Base-by-base conservation (phyloP, 2,113 vertebrate genomes). In the Zeus faber region DNA sequence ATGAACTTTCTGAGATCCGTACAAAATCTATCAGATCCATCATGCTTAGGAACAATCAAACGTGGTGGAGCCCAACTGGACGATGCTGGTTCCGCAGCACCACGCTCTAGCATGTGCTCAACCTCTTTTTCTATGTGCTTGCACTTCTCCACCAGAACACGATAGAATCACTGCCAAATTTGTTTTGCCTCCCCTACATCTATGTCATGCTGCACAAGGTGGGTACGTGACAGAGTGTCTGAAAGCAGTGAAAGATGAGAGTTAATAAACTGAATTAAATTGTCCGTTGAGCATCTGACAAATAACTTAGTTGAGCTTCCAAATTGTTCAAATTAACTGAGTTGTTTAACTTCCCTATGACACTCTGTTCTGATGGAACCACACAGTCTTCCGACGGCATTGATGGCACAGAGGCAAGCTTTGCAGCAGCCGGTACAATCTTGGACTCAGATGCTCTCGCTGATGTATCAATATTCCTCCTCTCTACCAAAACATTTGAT, bases 41-140 rank as follows among this genome's bases (percentile, higher is more conserved):
- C 49, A 7, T 10, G 4, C 8, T 52, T 52, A 13, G 0, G 24
- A 31, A 8, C 8, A 10, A 45, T n/a, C 29, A 14, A 37, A 46
- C 46, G 53, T 14, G 54, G 27, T 1, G 54, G 47, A n/a, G n/a
- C 46, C 35, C 62, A 65, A 22, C 35, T 24, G 4, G 54, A 58
- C 13, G 5, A 17, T 2, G 41, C 41, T 2, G 37, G 54, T 16
- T 44, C n/a, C 16, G 62, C 54, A 6, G 58, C 51, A 9, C 24
- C 27, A 21, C 50, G 33, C 1, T 57, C 39, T 11, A 53, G 16
- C 48, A 47, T 65, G 31, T 65, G 58, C 9, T 33, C 2, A n/a
- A 58, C 5, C 45, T 58, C 63, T 16, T 27, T 17, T 6, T 52
- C 48, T 6, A 66, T 20, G 2, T 13, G 8, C 9, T 58, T 18